A percentile compares a stretch with the other conserved stretches of the same genome.
Conservation (phyloP, 2,797 vertebrate genomes). For the Gadopsis marmoratus region DNA sequence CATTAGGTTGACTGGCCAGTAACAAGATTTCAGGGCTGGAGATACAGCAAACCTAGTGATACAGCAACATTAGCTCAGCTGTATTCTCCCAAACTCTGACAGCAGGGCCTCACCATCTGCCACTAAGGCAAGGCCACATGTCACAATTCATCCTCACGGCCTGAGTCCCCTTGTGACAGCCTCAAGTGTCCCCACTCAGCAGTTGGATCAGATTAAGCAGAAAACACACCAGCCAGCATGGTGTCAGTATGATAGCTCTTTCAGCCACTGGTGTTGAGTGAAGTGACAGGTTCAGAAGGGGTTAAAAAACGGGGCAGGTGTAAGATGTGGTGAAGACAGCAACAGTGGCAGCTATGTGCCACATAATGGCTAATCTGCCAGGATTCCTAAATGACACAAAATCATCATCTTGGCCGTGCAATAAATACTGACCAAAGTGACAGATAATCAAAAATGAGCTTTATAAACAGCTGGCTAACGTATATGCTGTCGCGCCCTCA, state of each 20-base stretch:
- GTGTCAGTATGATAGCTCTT: conserved; percentile 34
- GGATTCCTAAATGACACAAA: neutral
- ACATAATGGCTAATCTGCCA: conserved; percentile 6
- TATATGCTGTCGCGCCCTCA: conserved; percentile 1
- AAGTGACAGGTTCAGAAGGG: conserved; percentile 3
- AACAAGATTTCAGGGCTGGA: conserved; percentile 7
- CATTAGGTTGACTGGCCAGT: neutral
- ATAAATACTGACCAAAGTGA: conserved; percentile 19
- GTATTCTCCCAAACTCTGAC: conserved; percentile 45
- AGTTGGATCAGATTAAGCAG: conserved; percentile 44
- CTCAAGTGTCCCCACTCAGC: conserved; percentile 56
- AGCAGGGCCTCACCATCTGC: conserved; percentile 61
- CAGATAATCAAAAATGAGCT: neutral
- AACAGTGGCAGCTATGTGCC: neutral
- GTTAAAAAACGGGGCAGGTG: conserved; percentile 6
- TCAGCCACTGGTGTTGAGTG: conserved; percentile 28
- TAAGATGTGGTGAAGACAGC: conserved; percentile 7
- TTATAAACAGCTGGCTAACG: neutral
- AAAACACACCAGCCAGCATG: conserved; percentile 45
- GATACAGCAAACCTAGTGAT: conserved; percentile 1
- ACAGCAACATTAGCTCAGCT: conserved; percentile 30
- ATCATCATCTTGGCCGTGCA: neutral
- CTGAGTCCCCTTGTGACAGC: conserved; percentile 49
- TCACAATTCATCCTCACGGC: conserved; percentile 51
- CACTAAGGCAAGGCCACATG: conserved; percentile 50